A percentile compares a stretch with the other conserved stretches of the same genome.
These are phyloP conservation scores for Zelleria hepariella DNA, from an alignment of 2,888 invertebrate genomes.

Conservation along the genomic window DNA sequence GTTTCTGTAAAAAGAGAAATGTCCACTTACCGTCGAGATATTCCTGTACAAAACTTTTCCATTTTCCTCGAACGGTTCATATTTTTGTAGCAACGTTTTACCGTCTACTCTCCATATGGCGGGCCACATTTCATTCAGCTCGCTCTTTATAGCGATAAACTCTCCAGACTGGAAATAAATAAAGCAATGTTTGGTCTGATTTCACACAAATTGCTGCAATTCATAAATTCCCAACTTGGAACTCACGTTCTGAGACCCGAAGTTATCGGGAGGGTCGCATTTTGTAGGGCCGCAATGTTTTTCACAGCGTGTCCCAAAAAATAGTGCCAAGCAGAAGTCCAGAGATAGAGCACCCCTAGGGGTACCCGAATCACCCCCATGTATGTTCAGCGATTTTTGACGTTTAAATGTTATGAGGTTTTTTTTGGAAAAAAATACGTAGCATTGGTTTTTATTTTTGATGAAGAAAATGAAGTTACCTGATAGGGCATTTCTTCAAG, in stretches of 20 bases:
- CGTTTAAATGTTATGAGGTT: too few species aligned
- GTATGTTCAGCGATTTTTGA: too few species aligned
- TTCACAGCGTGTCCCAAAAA: too few species aligned
- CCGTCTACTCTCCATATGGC: slow-evolving; percentile 94
- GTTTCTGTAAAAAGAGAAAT: neutral
- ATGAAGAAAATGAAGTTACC: slow-evolving; percentile 34
- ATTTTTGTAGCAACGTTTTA: slow-evolving; percentile 85
- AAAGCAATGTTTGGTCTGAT: neutral
- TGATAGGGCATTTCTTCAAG: slow-evolving; percentile 75
- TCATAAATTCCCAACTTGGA: too few species aligned
- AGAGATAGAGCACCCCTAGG: too few species aligned
- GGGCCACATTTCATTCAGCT: slow-evolving; percentile 86
- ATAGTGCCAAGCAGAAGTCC: too few species aligned
- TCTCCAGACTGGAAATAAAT: slow-evolving; percentile 81
- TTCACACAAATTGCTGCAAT: neutral
- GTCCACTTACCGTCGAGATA: slow-evolving; percentile 83
- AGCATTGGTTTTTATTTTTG: too few species aligned
- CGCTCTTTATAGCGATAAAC: slow-evolving; percentile 88
- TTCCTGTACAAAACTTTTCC: slow-evolving; percentile 87
- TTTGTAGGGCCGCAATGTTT: too few species aligned
- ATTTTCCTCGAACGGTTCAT: slow-evolving; percentile 85
- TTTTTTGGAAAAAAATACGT: too few species aligned
- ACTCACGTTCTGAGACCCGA: too few species aligned
- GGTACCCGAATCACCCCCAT: too few species aligned
- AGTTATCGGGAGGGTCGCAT: too few species aligned